phyloP scores from a whole-genome alignment of 2,113 vertebrate species.

The Macroglossus sobrinus region DNA sequence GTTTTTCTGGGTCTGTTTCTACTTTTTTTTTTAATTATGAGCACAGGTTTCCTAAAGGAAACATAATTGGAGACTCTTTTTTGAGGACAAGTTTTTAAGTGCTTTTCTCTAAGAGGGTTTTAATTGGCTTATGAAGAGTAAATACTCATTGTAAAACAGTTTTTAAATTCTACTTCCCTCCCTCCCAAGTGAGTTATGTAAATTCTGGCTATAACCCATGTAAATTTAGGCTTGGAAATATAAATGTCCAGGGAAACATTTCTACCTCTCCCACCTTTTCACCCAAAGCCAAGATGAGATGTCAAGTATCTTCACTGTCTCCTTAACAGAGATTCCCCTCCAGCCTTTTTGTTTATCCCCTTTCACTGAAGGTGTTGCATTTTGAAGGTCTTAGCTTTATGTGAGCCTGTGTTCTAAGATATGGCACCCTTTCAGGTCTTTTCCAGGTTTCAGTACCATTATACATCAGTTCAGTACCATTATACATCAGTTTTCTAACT shows the following conservation, averaged over 20 bases:
- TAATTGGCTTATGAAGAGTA: neutral
- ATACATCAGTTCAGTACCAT: neutral
- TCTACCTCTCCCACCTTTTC: neutral
- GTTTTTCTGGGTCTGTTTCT: neutral
- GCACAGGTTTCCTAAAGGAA: neutral
- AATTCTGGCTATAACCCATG: neutral
- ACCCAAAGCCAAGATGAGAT: neutral
- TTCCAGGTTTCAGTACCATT: neutral
- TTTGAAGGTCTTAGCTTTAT: neutral
- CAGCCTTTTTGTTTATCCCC: neutral
- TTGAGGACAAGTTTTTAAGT: neutral
- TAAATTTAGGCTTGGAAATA: neutral
- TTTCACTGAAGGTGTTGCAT: neutral
- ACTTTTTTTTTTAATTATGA: neutral
- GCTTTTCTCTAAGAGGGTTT: neutral
- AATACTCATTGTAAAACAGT: neutral
- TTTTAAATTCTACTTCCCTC: neutral
- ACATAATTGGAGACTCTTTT: neutral
- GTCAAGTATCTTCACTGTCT: neutral
- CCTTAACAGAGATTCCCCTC: neutral
- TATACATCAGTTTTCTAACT: neutral
- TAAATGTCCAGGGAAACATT: neutral
- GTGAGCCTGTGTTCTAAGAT: neutral
- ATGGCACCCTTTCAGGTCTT: neutral
- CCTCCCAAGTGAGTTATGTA: neutral